Evolutionary conservation across 2,113 vertebrate species (phyloP), one percentile per base, ranked within the genome.

Genomic region (Oenanthe melanoleuca): DNA sequence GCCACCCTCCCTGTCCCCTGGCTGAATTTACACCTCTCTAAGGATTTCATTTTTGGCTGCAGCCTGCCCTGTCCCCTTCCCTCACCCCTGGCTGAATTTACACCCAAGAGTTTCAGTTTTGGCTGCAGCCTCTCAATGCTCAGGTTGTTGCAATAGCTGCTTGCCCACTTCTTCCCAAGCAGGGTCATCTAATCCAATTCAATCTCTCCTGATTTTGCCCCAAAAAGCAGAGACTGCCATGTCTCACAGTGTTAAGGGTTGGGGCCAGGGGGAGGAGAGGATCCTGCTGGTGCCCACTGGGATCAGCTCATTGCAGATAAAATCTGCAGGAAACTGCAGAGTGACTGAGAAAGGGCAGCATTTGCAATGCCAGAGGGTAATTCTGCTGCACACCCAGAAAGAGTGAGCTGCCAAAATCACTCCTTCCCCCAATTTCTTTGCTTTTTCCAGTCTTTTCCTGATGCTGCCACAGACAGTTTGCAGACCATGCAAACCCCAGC

Each of bases 151-250:
- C n/a, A 25, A 4, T 15, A 42, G 16, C 28, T 63, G 31, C 55
- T 79, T 26, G 34, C 17, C 37, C 24, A 4, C 44, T 69, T 42
- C 66, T 79, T 38, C 57, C 31, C 57, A 17, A 42, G 29, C 14
- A 66, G 42, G 18, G 9, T 25, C 37, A 38, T 38, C 69, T 33
- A 3, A 44, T n/a, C 8, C 28, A 7, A 11, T 50, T 89, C 18
- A 42, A 29, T 55, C 20, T 26, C 11, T 55, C 5, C 18, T 44
- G 44, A 5, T 52, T 78, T 50, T 69, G 26, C 34, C 38, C 33
- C n/a, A 0, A 3, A 31, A 71, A 60, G 11, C 33, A 79, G 49
- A 79, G 6, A 3, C 2, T 2, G 11, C 4, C 2, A 0, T 19
- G 18, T 22, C 26, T 28, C 40, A 34, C 0, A 12, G 26, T 5